These are phyloP conservation scores for Pelosia muscerda DNA, from an alignment of 2,888 invertebrate genomes.

Conservation along the genomic window DNA sequence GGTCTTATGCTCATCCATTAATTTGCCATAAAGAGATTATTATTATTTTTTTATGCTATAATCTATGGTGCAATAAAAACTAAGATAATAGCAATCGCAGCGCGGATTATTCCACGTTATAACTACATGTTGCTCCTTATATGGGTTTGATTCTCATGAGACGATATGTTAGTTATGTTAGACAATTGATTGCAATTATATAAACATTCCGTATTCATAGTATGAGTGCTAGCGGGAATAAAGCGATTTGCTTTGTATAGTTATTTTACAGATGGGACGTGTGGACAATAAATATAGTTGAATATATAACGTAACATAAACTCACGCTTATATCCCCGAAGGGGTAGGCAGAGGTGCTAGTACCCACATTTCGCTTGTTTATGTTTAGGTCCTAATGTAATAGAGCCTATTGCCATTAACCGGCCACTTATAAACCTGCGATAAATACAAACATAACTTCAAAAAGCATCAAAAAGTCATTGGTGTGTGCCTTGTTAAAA, in stretches of 20 bases:
- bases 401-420: no score
- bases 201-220: background rate
- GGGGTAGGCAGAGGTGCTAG: no score
- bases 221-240: background rate
- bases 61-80: background rate
- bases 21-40: background rate
- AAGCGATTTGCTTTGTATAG: background rate
- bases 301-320: no score
- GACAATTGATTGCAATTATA: background rate
- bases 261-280: background rate
- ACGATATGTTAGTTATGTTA: background rate
- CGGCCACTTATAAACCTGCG: no score
- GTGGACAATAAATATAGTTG: no score
- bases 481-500: no score
- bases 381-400: no score
- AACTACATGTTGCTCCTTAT: background rate
- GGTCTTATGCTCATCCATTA: background rate
- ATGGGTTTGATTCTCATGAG: background rate
- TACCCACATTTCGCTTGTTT: no score
- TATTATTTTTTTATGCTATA: background rate
- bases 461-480: no score
- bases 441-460: no score
- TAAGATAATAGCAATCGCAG: background rate
- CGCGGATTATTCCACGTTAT: background rate
- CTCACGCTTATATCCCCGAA: no score